phyloP scores from a whole-genome alignment of 2,113 vertebrate genomes.

The Lepidothrix coronata region DNA sequence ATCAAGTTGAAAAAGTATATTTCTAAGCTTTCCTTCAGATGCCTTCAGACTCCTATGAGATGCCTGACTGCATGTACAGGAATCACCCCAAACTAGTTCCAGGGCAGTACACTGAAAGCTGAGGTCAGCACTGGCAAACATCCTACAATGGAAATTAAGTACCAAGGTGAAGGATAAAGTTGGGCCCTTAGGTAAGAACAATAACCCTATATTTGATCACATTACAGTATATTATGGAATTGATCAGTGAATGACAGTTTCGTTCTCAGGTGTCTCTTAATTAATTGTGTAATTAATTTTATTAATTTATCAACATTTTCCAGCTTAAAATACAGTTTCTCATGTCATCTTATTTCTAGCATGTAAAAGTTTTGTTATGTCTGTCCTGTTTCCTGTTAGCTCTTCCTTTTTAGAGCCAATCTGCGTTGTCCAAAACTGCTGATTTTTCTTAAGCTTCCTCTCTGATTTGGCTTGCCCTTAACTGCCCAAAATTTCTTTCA shows the following conservation, averaged over 20 bases:
- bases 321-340: not conserved
- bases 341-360: not conserved
- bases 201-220: not conserved
- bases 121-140: not conserved
- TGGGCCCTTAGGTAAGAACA: not conserved
- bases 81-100: not conserved
- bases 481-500: not conserved
- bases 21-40: not conserved
- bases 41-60: not conserved
- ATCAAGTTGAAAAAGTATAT: not conserved
- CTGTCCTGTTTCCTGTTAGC: not conserved
- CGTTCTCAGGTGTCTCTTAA: not conserved
- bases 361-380: not conserved
- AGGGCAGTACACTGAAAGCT: not conserved
- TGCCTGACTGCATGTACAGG: not conserved
- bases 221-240: not conserved
- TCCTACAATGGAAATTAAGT: not conserved
- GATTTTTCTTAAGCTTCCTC: not conserved
- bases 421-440: not conserved
- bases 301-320: not conserved
- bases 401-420: not conserved
- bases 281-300: not conserved
- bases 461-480: not conserved
- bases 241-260: not conserved
- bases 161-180: not conserved